Evolutionary conservation across 1,140 invertebrate genomes (phyloP).

Genomic region (Plutomurus gul): DNA sequence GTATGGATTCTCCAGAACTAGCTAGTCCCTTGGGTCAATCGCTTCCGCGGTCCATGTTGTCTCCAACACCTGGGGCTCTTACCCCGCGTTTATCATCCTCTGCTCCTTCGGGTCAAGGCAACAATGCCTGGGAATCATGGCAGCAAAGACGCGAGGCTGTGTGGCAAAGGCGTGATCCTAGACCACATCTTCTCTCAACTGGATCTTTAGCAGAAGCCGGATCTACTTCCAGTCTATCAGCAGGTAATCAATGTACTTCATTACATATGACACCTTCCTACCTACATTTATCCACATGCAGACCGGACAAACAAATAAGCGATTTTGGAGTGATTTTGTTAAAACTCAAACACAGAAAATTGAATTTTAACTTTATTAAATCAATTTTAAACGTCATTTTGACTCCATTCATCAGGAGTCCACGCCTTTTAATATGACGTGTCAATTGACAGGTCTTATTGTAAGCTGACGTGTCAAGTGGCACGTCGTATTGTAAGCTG

Average conservation of each 20-base stretch:
- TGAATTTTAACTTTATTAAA: no score
- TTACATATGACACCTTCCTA: no score
- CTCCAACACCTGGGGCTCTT: slow-evolving; percentile 50
- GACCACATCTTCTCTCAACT: slow-evolving; percentile 83
- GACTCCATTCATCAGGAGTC: no score
- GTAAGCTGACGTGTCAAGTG: no score
- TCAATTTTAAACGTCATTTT: no score
- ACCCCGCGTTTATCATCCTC: slow-evolving; percentile 74
- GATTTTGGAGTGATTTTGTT: no score
- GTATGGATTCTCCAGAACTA: slow-evolving; percentile 55
- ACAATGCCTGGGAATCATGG: slow-evolving; percentile 53
- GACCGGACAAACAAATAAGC: no score
- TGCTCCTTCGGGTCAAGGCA: slow-evolving; percentile 74
- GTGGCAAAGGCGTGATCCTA: slow-evolving; percentile 80
- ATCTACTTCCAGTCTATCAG: slow-evolving; percentile 83
- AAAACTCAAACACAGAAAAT: no score
- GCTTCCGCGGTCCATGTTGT: slow-evolving; percentile 55
- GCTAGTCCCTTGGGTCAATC: slow-evolving; percentile 58
- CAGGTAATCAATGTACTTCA: slow-evolving; percentile 57
- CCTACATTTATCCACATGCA: no score
- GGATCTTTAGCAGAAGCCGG: slow-evolving; percentile 81
- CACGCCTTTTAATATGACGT: no score
- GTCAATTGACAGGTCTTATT: no score
- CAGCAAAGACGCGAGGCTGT: slow-evolving; percentile 69
- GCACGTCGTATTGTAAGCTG: no score